A percentile compares a stretch with the other conserved stretches of the same genome.
phyloP scores from a whole-genome alignment of 2,888 invertebrate species.

The Chironomus tentans region DNA sequence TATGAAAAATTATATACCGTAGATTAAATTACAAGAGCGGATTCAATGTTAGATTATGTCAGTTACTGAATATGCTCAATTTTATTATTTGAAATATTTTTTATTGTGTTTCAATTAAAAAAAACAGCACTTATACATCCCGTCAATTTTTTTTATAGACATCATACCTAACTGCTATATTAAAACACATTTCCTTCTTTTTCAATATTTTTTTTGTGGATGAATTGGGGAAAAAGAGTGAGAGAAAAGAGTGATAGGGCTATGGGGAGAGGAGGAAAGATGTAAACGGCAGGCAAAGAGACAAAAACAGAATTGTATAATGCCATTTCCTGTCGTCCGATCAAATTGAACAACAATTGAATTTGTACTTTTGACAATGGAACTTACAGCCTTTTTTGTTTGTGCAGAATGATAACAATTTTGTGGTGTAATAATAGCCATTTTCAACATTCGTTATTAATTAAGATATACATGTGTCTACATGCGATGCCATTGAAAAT shows the following conservation, averaged over 20 bases:
- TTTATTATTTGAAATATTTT: neutral
- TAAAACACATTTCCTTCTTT: slow-evolving; percentile 20
- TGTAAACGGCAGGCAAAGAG: neutral
- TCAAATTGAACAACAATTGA: slow-evolving; percentile 25
- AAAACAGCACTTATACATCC: slow-evolving; percentile 19
- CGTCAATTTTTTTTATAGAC: slow-evolving; percentile 3
- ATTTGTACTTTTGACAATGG: neutral
- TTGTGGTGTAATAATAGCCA: neutral
- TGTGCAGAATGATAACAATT: neutral
- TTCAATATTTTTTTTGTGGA: slow-evolving; percentile 5
- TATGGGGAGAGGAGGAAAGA: neutral
- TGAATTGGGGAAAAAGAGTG: neutral
- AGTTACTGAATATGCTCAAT: too few relatives aligned
- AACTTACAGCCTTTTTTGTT: neutral
- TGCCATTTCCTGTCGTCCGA: slow-evolving; percentile 9
- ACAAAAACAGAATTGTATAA: neutral
- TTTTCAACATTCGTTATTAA: too few relatives aligned
- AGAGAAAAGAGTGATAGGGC: neutral
- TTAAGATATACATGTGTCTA: too few relatives aligned
- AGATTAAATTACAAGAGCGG: neutral
- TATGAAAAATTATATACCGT: slow-evolving; percentile 26
- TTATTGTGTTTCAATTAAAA: slow-evolving; percentile 13
- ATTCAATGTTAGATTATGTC: neutral
- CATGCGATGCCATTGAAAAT: too few relatives aligned
- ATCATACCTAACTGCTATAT: neutral